Evolutionary conservation across 2,797 vertebrate genomes (phyloP).

Genomic region (Jordanella pulchra): DNA sequence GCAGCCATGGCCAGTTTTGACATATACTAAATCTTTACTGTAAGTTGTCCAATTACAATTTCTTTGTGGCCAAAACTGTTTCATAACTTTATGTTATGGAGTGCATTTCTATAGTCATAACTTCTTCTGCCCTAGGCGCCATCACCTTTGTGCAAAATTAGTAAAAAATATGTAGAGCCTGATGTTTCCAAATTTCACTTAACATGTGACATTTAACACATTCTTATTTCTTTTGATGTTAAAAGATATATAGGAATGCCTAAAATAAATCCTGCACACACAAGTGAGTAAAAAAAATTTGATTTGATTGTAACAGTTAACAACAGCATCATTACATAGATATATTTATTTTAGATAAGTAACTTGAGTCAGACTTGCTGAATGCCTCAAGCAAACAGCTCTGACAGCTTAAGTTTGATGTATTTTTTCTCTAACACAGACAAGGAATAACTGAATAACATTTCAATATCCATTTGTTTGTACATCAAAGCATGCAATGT

Average conservation of each 20-base stretch:
- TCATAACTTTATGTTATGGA: too few relatives aligned
- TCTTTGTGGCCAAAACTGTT: slow-evolving; percentile 20
- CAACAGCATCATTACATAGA: not conserved
- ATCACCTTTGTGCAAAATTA: slow-evolving; percentile 4
- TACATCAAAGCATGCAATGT: too few relatives aligned
- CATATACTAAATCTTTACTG: slow-evolving; percentile 40
- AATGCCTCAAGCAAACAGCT: not conserved
- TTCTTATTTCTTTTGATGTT: not conserved
- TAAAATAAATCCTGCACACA: not conserved
- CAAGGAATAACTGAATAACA: not conserved
- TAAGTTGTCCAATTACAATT: slow-evolving; percentile 10
- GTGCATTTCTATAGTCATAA: slow-evolving; percentile 6
- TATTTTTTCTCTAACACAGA: not conserved
- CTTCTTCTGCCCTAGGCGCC: slow-evolving; percentile 5
- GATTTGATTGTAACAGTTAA: not conserved
- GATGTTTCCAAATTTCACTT: slow-evolving; percentile 4
- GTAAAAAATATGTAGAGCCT: slow-evolving; percentile 13
- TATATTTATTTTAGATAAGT: slow-evolving; percentile 2
- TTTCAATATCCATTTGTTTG: not conserved
- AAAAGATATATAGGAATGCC: not conserved
- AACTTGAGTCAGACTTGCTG: not conserved
- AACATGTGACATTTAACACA: not conserved
- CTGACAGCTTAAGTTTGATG: not conserved
- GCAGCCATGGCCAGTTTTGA: slow-evolving; percentile 36
- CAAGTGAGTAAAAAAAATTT: slow-evolving; percentile 5